These are phyloP conservation scores for Podarcis muralis DNA, from an alignment of 2,113 vertebrate genomes.

Conservation along the genomic window DNA sequence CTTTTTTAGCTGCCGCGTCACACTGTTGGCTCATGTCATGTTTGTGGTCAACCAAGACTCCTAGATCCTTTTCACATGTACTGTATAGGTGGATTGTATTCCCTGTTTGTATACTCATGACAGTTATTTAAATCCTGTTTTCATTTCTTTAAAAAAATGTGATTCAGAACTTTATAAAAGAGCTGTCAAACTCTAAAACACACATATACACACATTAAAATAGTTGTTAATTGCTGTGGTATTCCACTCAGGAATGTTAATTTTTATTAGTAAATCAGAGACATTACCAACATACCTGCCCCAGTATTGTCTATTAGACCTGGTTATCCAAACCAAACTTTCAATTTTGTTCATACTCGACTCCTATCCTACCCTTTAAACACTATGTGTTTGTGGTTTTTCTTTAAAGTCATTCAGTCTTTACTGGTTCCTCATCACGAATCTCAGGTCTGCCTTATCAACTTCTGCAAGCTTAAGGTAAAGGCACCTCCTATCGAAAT, in stretches of 20 bases:
- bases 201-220: background rate
- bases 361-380: background rate
- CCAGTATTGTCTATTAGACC: background rate
- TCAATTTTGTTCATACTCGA: background rate
- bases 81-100: background rate
- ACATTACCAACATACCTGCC: background rate
- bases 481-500: fast-evolving
- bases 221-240: background rate
- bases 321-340: background rate
- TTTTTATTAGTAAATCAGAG: background rate
- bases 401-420: background rate
- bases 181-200: background rate
- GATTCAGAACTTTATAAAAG: background rate
- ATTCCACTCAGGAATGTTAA: background rate
- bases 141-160: background rate
- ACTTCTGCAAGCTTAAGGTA: background rate
- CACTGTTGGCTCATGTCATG: too few relatives aligned
- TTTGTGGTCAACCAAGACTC: too few relatives aligned
- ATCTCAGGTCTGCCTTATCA: background rate
- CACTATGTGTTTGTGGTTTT: fast-evolving
- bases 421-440: background rate
- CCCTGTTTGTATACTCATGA: background rate
- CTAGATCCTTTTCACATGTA: too few relatives aligned
- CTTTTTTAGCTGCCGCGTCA: too few relatives aligned
- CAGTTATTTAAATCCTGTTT: background rate